Base-by-base conservation (phyloP, 2,888 invertebrate species). In the Campoplex nolae region DNA sequence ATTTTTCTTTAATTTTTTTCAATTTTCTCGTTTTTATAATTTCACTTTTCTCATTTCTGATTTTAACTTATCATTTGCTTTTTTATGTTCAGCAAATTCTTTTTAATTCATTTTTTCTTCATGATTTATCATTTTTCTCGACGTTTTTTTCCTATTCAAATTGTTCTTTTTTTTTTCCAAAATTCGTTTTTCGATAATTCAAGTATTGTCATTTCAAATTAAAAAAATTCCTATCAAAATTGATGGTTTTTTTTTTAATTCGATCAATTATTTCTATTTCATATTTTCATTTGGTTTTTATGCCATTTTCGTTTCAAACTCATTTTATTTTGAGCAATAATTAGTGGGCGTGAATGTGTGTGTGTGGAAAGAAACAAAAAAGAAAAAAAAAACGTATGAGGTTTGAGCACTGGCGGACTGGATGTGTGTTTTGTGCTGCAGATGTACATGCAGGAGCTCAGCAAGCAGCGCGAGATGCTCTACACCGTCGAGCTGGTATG, bases 361-460 rank as follows among this genome's bases (percentile, higher is more conserved):
- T 45, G 38, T 38, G 38, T 38, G 38, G 1, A 38, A 38, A 38
- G 65, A 48, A 83, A 71, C 48, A 42, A 56, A 38, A 51, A 67
- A 23, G 51, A 62, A 51, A 51, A 51, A 67, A 23, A 62, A 62
- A 51, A 51, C 32, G 62, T 95, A 91, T 91, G 92, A 92, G 90
- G 93, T 94, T 92, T 92, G 93, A 94, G 93, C 94, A 93, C 93
- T 94, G 92, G 93, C 94, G 93, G 93, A 93, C 91, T 94, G 93
- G 92, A 92, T 93, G 93, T 93, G 93, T 92, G 94, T 93, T 94
- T 94, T 93, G 92, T 95, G 94, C 94, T 96, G 96, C 97, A 97
- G 97, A 97, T 97, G 95, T 97, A 97, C 96, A 97, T 97, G 96
- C 97, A 98, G 95, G 98, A 98, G 97, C 97, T 98, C 96, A 97